Conservation (phyloP, 2,797 vertebrate species). For the Ceyx erithaca region DNA sequence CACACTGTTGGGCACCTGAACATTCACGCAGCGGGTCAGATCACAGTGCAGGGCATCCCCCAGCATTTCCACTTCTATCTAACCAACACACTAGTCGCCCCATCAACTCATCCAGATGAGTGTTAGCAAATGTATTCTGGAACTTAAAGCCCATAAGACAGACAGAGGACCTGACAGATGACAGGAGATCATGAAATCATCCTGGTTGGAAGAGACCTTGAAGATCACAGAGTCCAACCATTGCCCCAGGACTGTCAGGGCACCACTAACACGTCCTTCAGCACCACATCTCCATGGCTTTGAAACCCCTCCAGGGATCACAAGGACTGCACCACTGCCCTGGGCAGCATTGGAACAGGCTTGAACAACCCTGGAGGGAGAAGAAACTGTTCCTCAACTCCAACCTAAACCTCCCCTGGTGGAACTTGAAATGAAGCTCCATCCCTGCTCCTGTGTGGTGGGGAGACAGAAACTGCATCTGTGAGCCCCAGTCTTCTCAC, state of each 20-base stretch:
- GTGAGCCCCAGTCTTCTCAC: rapidly evolving
- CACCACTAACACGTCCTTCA: background rate
- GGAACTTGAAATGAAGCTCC: background rate
- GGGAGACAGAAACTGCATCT: background rate
- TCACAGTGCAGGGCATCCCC: rapidly evolving
- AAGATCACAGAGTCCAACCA: background rate
- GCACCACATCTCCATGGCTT: background rate
- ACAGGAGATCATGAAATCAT: background rate
- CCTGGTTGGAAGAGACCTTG: background rate
- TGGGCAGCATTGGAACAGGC: background rate
- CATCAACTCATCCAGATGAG: rapidly evolving
- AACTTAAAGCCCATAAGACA: background rate
- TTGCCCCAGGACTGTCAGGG: background rate
- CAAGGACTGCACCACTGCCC: background rate
- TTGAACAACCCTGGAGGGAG: background rate
- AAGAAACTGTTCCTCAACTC: background rate
- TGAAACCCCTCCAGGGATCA: background rate
- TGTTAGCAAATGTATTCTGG: rapidly evolving
- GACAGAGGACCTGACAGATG: background rate
- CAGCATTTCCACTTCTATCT: background rate
- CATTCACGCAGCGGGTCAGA: background rate
- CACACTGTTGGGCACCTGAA: rapidly evolving
- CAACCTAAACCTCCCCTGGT: background rate
- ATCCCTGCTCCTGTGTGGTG: background rate
- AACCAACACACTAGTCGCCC: rapidly evolving